Base-by-base conservation (phyloP, 2,888 invertebrate genomes). In the Pharmacophagus antenor region DNA sequence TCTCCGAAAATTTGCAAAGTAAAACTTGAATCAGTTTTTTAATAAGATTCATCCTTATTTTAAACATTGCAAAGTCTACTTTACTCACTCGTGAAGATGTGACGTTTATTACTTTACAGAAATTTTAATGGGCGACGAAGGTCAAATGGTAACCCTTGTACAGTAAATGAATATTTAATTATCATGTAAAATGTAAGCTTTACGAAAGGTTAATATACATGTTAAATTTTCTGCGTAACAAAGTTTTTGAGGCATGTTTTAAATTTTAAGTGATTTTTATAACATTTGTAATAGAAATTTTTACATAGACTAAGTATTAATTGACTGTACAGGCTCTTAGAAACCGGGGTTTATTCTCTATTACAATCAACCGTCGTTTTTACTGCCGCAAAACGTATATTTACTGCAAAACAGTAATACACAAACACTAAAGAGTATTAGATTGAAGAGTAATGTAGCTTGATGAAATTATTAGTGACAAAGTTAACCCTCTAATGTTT, bases 81-180 rank as follows among this genome's bases (percentile, higher is more conserved):
- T 42, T 1, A 42, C n/a, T 42, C 17, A 17, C 2, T 17, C 42
- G 10, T 27, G 10, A 27, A 31, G 7, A 17, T 10, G 5, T 42
- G 17, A 0, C 31, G 31, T 31, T 12, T 31, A 12, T 31, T 15
- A 42, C 42, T 42, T 42, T 42, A 41, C n/a, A 46, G 12, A 27
- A 10, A 21, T 46, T 27, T 46, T 15, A 21, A 21, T 37, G 31
- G 44, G 20, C 18, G n/a, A 27, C n/a, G n/a, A 54, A 54, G 54
- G 54, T 54, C 46, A n/a, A 54, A 54, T 20, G 27, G 15, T 44
- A 44, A 27, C 46, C 54, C 44, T 20, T 46, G 44, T 46, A 20
- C 18, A 17, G 27, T 23, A 20, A 23, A n/a, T 44, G 54, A 54
- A 54, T 46, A 27, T 44, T 54, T 46, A 46, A 46, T 42, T 52